Evolutionary conservation across 1,140 invertebrate genomes (phyloP).

Genomic region (Apis cerana): DNA sequence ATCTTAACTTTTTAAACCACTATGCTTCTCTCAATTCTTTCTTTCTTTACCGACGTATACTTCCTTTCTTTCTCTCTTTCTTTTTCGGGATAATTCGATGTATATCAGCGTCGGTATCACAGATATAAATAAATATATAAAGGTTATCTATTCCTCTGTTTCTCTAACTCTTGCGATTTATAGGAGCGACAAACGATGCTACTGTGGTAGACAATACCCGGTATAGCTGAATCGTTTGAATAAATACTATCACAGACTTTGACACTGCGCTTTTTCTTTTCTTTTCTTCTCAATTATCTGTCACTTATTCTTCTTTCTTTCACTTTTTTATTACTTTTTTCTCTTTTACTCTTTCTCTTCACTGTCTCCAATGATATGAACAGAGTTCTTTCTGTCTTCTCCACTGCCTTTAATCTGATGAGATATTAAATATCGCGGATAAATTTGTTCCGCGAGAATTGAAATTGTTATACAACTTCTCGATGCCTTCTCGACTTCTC

Average conservation of each 20-base stretch:
- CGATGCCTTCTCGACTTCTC: constrained; percentile 12
- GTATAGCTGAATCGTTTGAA: constrained; percentile 66
- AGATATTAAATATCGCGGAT: neutral
- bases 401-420: constrained; percentile 7
- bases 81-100: constrained; percentile 56
- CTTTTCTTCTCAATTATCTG: neutral
- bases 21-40: neutral
- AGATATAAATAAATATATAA: constrained; percentile 75
- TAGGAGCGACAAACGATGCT: constrained; percentile 33
- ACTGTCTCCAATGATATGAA: neutral
- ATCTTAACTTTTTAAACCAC: neutral
- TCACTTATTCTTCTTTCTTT: neutral
- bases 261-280: constrained; percentile 62
- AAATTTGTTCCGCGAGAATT: neutral
- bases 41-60: constrained; percentile 27
- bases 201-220: constrained; percentile 42
- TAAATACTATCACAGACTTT: constrained; percentile 81
- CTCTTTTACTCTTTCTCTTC: constrained; percentile 8
- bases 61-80: constrained; percentile 19
- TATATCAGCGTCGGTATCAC: constrained; percentile 70
- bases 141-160: constrained; percentile 64
- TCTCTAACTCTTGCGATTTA: neutral
- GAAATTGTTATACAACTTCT: neutral
- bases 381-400: neutral
- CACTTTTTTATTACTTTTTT: neutral